Evolutionary conservation across 1,140 invertebrate species (phyloP).

Genomic region (Cherax quadricarinatus): DNA sequence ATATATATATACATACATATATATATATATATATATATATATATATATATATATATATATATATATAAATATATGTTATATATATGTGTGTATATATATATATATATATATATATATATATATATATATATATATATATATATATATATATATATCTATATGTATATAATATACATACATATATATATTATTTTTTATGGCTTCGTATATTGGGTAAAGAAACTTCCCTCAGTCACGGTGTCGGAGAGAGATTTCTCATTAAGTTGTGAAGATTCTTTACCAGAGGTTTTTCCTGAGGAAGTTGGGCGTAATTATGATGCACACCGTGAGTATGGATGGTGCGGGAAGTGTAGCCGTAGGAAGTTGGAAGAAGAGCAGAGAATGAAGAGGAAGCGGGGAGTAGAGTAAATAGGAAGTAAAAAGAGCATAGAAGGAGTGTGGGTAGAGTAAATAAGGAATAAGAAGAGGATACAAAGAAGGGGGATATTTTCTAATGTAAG

Average conservation of each 20-base stretch:
- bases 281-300: neutral
- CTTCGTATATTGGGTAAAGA: neutral
- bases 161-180: too few species aligned
- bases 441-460: neutral
- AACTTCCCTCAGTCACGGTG: neutral
- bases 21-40: conserved; percentile 1
- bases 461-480: neutral
- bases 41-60: conserved; percentile 6
- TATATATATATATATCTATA: too few species aligned
- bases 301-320: neutral
- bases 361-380: neutral
- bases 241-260: conserved; percentile 13
- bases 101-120: too few species aligned
- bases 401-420: neutral
- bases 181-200: neutral
- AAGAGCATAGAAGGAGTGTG: neutral
- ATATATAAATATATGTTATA: neutral
- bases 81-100: neutral
- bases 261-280: conserved; percentile 2
- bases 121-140: too few species aligned
- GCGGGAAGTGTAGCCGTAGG: neutral
- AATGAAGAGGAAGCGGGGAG: neutral
- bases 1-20: neutral
- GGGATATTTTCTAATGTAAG: neutral
- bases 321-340: neutral